Percentiles rank a stretch among this genome's conserved stretches.
Conservation (phyloP, 2,113 vertebrate genomes). For the Pygoscelis antarcticus region DNA sequence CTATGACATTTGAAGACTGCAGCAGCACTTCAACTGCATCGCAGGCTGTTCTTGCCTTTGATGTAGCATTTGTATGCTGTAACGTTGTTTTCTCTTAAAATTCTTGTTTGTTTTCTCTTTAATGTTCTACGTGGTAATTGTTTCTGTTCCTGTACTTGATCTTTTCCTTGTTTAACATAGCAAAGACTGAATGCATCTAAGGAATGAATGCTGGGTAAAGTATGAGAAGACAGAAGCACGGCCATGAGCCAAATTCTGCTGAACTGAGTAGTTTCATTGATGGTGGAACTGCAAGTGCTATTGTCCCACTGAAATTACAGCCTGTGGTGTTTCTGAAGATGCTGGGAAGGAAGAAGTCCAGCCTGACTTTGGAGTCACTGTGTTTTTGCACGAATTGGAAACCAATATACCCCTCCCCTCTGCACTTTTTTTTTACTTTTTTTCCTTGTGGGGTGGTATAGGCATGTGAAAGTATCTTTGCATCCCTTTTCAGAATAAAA, state of each 20-base stretch:
- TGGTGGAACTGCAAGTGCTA: neutral
- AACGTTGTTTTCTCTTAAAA: neutral
- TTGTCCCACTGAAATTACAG: neutral
- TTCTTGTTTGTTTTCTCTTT: neutral
- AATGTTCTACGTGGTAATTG: neutral
- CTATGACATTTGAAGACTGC: neutral
- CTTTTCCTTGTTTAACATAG: neutral
- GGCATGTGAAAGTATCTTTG: neutral
- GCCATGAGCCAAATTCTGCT: neutral
- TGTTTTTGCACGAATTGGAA: neutral
- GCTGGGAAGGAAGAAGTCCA: neutral
- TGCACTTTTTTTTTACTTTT: neutral
- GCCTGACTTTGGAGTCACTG: neutral
- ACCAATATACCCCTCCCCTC: fast-evolving
- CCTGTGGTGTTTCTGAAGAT: neutral
- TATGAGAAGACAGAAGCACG: neutral
- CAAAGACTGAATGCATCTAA: neutral
- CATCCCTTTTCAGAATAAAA: neutral
- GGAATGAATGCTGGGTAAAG: neutral
- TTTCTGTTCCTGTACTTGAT: neutral
- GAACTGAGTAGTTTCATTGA: neutral
- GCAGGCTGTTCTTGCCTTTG: neutral
- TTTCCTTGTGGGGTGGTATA: fast-evolving
- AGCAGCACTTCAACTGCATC: neutral
- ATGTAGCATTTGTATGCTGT: neutral